Conservation (phyloP, 2,113 vertebrate species). For the Toxostoma redivivum region DNA sequence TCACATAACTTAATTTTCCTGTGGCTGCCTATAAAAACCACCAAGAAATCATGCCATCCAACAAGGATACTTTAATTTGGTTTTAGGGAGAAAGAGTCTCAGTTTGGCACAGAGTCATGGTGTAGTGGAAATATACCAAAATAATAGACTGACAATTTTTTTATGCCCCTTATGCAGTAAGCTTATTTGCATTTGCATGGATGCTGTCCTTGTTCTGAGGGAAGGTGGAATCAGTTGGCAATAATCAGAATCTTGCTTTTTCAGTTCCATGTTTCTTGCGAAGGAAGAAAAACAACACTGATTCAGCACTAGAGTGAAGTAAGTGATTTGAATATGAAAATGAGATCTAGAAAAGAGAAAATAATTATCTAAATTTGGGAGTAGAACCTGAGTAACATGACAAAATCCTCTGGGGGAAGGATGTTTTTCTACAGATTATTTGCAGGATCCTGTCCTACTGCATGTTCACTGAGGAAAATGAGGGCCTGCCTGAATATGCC, state of each 20-base stretch:
- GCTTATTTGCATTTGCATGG: neutral
- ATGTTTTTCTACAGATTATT: neutral
- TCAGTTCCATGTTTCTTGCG: neutral
- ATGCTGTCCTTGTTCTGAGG: neutral
- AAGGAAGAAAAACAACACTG: neutral
- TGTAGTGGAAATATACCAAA: conserved; percentile 20
- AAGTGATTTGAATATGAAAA: neutral
- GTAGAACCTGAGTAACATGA: neutral
- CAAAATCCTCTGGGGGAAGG: neutral
- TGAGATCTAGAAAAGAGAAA: neutral
- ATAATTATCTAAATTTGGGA: neutral
- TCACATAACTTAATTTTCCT: conserved; percentile 45
- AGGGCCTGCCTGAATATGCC: neutral
- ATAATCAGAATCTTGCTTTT: neutral
- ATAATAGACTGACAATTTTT: neutral
- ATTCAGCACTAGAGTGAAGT: neutral
- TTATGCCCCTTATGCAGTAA: neutral
- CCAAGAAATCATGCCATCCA: conserved; percentile 41
- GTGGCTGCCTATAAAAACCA: conserved; percentile 41
- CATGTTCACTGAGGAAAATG: neutral
- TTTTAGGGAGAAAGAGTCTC: conserved; percentile 15
- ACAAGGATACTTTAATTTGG: conserved; percentile 2
- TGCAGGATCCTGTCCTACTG: neutral
- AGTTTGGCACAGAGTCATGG: conserved; percentile 5
- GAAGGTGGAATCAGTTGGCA: neutral